Percentiles rank a stretch among this genome's conserved stretches.
phyloP scores from a whole-genome alignment of 2,113 vertebrate species.

The Caretta caretta region DNA sequence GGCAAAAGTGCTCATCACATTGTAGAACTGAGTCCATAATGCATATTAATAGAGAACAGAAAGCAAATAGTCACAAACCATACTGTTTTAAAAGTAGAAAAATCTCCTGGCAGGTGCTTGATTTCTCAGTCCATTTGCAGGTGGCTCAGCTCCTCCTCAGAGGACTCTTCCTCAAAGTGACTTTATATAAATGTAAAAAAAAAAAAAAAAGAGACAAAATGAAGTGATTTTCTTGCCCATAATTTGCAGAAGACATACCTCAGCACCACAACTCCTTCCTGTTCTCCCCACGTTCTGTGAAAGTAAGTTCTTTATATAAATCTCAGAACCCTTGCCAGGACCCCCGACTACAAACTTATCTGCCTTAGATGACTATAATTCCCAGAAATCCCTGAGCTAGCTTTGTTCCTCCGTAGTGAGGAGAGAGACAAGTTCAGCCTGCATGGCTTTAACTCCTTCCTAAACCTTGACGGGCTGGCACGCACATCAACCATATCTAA shows the following conservation, averaged over 20 bases:
- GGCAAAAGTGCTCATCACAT: neutral
- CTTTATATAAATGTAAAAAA: neutral
- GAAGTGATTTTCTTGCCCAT: neutral
- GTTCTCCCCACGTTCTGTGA: neutral
- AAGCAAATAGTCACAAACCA: neutral
- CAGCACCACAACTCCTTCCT: neutral
- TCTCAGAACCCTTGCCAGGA: neutral
- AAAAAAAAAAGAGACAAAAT: neutral
- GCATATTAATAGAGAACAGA: neutral
- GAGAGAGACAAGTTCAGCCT: neutral
- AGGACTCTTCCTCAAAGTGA: accelerated
- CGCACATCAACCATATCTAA: neutral
- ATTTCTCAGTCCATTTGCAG: neutral
- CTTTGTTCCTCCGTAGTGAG: neutral
- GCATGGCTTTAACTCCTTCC: neutral
- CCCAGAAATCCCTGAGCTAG: neutral
- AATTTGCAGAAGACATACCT: neutral
- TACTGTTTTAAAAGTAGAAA: neutral
- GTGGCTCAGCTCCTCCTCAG: neutral
- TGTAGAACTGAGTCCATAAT: neutral
- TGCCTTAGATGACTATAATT: neutral
- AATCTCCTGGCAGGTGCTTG: neutral
- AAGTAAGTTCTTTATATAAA: neutral
- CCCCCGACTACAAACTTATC: neutral
- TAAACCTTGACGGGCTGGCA: neutral